Evolutionary conservation across 2,113 vertebrate genomes (phyloP).

Genomic region (Cynopterus brachyotis): DNA sequence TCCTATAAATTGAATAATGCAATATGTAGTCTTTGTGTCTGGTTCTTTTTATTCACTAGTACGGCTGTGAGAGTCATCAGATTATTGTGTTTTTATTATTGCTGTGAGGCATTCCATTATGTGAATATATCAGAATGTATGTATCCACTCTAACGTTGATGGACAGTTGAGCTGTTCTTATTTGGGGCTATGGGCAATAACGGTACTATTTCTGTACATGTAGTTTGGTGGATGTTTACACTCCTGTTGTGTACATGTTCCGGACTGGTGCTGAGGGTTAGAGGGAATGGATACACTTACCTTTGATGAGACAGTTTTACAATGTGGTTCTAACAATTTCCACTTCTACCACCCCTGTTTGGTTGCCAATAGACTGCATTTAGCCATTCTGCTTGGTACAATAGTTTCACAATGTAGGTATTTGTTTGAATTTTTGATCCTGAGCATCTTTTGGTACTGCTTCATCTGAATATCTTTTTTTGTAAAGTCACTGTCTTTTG

Average conservation of each 20-base stretch:
- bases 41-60: not conserved
- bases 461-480: not conserved
- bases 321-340: not conserved
- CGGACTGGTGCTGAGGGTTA: not conserved
- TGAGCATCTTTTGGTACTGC: not conserved
- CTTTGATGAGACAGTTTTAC: not conserved
- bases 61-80: not conserved
- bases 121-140: not conserved
- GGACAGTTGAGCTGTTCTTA: not conserved
- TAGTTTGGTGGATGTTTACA: not conserved
- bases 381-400: not conserved
- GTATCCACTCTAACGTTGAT: not conserved
- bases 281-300: not conserved
- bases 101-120: not conserved
- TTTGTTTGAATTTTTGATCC: not conserved
- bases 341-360: not conserved
- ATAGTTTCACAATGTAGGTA: not conserved
- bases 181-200: not conserved
- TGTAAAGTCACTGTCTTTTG: not conserved
- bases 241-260: not conserved
- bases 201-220: not conserved
- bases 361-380: not conserved
- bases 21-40: not conserved
- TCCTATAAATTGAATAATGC: not conserved
- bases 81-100: not conserved